phyloP scores from a whole-genome alignment of 2,888 invertebrate genomes.

The Morinoia aosen region DNA sequence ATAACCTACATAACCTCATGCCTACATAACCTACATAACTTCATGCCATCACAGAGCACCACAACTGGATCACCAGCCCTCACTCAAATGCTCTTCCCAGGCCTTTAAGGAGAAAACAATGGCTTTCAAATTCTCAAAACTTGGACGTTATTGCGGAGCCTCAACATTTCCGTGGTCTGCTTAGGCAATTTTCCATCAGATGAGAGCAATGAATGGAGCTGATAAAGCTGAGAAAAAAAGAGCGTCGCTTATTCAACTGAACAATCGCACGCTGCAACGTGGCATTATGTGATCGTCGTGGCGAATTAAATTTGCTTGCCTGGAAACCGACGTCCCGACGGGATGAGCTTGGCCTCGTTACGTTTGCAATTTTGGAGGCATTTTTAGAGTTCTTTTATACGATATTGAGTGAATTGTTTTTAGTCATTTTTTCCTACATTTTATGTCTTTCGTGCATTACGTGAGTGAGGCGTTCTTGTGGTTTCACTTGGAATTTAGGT shows the following conservation, averaged over 20 bases:
- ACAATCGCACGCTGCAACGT: background rate
- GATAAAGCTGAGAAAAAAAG: background rate
- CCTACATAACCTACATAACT: too few species aligned
- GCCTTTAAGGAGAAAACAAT: background rate
- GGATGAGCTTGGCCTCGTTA: background rate
- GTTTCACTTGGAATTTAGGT: too few species aligned
- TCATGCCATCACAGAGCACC: background rate
- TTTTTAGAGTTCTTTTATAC: background rate
- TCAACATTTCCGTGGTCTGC: background rate
- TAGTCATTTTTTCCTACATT: background rate
- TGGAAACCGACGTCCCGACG: background rate
- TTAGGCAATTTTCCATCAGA: background rate
- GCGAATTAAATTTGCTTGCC: background rate
- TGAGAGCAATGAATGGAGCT: background rate
- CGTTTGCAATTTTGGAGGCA: background rate
- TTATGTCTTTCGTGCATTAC: background rate
- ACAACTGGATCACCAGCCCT: background rate
- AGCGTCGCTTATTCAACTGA: background rate
- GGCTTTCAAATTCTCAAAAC: background rate
- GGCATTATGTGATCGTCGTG: background rate
- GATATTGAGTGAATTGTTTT: background rate
- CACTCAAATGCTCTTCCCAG: background rate
- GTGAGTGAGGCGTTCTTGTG: background rate
- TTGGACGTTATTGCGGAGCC: background rate
- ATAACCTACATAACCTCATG: background rate